Evolutionary conservation across 2,888 invertebrate species (phyloP), one percentile per base, ranked within the genome.

Genomic region (Strigamia crassipes): DNA sequence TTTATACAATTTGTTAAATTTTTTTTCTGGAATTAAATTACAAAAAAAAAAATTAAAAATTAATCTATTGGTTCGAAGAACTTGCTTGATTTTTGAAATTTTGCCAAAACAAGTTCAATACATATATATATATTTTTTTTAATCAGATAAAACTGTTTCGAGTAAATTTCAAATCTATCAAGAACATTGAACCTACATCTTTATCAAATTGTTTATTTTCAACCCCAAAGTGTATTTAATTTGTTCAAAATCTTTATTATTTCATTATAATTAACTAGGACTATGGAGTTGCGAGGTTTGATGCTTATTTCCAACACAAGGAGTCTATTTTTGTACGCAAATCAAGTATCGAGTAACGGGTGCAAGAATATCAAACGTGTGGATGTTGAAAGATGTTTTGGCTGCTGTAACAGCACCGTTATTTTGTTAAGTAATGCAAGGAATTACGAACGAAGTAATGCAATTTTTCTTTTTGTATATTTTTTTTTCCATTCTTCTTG

Each of bases 201-300:
- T 34, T 6, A 34, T 34, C 3, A 34, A 42, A 42, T 42, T 10
- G 42, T 10, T 15, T 2, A 13, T 13, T 42, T 42, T 42, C 42
- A 42, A 10, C 31, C n/a, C 1, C 4, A 66, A 66, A 66, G 12
- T 15, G 4, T 66, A 4, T 73, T 73, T 3, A 21, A 77, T 21
- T 81, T 34, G 38, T 41, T 81, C 41, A 13, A 77, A 77, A 15
- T 38, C 38, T 42, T 42, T 15, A 77, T 34, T 46, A 12, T 46
- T 21, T 80, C 18, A 18, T 80, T 80, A 23, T 79, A 34, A 83
- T 84, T 83, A 82, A 87, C 0, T 87, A 93, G 93, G 93, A 93
- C 86, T 93, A 92, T 86, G 92, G 91, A 0, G 88, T 90, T 0
- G 90, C 90, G 9, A 89, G 93, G 83, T 86, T 92, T 66, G 91